phyloP scores from a whole-genome alignment of 2,113 vertebrate genomes.

The Saiga tatarica region DNA sequence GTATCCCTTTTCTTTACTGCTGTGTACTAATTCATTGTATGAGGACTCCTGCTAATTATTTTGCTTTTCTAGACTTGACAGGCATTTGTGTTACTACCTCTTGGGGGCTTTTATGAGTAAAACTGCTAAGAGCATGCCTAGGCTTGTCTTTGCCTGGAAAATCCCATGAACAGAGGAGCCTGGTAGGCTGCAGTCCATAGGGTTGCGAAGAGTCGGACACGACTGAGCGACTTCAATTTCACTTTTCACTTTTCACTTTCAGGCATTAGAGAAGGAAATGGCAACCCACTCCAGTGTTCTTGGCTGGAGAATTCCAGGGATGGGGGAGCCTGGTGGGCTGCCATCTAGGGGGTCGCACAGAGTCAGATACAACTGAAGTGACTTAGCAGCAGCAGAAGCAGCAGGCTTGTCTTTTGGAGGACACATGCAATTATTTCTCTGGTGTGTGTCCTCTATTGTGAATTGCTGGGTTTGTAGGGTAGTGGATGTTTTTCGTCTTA shows the following conservation, averaged over 20 bases:
- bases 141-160: neutral
- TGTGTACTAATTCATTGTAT: neutral
- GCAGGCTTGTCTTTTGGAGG: neutral
- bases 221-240: too few relatives aligned
- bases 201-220: fast-evolving
- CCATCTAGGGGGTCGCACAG: too few relatives aligned
- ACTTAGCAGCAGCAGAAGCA: too few relatives aligned
- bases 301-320: too few relatives aligned
- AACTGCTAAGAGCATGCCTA: neutral
- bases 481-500: neutral
- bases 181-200: too few relatives aligned
- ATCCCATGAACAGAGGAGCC: too few relatives aligned
- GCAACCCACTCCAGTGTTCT: too few relatives aligned
- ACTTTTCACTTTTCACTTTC: too few relatives aligned
- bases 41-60: neutral
- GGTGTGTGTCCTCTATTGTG: neutral
- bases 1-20: neutral
- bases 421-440: neutral
- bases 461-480: neutral
- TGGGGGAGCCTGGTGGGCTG: too few relatives aligned
- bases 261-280: too few relatives aligned
- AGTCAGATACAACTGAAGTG: too few relatives aligned
- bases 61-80: neutral
- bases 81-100: neutral
- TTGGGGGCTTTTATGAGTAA: neutral